Conservation (phyloP, 2,797 vertebrate genomes). For the Pygocentrus nattereri region DNA sequence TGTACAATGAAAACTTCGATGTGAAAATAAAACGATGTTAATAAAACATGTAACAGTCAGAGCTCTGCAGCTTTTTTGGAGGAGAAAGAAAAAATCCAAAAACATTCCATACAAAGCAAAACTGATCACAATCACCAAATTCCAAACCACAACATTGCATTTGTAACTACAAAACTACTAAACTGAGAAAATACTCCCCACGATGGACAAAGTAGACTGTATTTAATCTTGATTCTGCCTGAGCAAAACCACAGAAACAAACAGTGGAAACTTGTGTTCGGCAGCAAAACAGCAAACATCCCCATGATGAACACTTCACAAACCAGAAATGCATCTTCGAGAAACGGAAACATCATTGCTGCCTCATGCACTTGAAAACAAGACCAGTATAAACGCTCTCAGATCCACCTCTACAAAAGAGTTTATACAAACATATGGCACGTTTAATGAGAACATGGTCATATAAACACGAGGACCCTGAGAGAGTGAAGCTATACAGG, state of each 20-base stretch:
- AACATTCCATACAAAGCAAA: neutral
- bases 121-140: neutral
- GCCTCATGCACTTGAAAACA: neutral
- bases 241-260: neutral
- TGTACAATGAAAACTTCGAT: neutral
- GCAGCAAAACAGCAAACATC: neutral
- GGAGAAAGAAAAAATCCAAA: neutral
- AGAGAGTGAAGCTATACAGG: conserved; percentile 8
- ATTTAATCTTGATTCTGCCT: neutral
- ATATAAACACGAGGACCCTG: neutral
- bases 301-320: neutral
- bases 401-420: neutral
- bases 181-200: neutral
- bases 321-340: neutral
- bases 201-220: neutral
- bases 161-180: neutral
- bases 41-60: neutral
- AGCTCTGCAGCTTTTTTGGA: neutral
- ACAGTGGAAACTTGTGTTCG: too few species aligned
- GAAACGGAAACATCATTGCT: neutral
- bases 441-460: neutral
- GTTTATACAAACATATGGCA: neutral
- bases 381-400: neutral
- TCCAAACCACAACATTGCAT: neutral
- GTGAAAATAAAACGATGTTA: too few species aligned